Conservation (phyloP, 1,140 invertebrate genomes). For the Papilio aristodemus region DNA sequence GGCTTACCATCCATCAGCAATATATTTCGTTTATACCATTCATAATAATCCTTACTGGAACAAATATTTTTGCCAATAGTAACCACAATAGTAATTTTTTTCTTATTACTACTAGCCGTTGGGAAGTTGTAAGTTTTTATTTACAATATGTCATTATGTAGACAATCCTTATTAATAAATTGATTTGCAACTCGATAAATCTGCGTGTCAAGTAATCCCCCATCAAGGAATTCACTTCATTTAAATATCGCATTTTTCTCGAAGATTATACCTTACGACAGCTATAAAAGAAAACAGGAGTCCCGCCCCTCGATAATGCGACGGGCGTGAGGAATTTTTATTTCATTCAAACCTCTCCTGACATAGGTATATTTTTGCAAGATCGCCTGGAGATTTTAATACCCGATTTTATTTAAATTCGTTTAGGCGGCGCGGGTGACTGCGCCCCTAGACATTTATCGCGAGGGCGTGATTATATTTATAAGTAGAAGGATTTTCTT, state of each 20-base stretch:
- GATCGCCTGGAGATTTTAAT: conserved; percentile 77
- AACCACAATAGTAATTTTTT: conserved; percentile 40
- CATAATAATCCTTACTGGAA: conserved; percentile 6
- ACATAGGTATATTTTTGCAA: conserved; percentile 78
- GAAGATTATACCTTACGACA: conserved; percentile 81
- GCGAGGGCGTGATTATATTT: conserved; percentile 69
- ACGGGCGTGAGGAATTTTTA: conserved; percentile 79
- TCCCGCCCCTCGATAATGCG: conserved; percentile 78
- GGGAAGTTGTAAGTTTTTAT: not conserved
- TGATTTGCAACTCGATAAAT: conserved; percentile 67
- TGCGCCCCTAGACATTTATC: conserved; percentile 71
- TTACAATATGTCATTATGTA: not conserved
- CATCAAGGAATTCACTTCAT: conserved; percentile 77
- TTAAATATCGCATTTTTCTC: conserved; percentile 82
- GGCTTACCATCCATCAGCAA: conserved; percentile 54
- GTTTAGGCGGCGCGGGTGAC: conserved; percentile 68
- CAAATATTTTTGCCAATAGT: not conserved
- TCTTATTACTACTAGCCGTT: conserved; percentile 40
- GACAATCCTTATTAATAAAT: conserved; percentile 61
- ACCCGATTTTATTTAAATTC: conserved; percentile 79
- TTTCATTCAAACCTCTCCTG: conserved; percentile 78
- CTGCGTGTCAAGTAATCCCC: conserved; percentile 64
- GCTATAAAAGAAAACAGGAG: conserved; percentile 80
- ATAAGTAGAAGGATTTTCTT: conserved; percentile 56
- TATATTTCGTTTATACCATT: conserved; percentile 51